A percentile compares a stretch with the other conserved stretches of the same genome.
These are phyloP conservation scores for Leptosomus discolor DNA, from an alignment of 2,113 vertebrate species.

Conservation along the genomic window DNA sequence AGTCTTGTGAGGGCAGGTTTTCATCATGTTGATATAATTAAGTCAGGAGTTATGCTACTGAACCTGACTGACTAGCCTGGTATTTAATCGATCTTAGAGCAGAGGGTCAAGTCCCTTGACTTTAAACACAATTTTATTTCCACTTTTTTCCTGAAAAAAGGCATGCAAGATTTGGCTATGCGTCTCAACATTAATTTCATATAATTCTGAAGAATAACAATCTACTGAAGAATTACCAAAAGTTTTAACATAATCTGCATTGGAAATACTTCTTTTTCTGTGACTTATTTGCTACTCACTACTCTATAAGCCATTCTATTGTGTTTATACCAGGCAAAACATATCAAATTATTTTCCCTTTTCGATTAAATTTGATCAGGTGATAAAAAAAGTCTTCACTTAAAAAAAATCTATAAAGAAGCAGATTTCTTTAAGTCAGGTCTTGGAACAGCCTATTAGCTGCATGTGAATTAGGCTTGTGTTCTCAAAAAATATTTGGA, in stretches of 20 bases:
- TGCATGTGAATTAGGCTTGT: background rate
- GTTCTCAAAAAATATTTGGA: background rate
- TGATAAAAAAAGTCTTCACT: background rate
- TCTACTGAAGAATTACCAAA: background rate
- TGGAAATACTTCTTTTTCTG: background rate
- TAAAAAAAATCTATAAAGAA: background rate
- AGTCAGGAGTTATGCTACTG: background rate
- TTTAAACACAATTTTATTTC: background rate
- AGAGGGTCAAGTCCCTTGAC: background rate
- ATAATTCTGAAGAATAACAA: background rate
- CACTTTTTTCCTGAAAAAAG: background rate
- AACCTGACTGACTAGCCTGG: background rate
- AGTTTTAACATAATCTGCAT: background rate
- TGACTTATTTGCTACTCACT: background rate
- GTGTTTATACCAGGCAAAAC: background rate
- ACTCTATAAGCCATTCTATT: accelerated
- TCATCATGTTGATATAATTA: background rate
- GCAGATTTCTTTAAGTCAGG: background rate
- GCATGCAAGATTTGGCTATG: background rate
- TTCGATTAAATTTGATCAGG: background rate
- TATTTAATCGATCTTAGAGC: background rate
- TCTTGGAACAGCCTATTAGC: background rate
- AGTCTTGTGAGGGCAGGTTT: background rate
- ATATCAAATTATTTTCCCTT: background rate
- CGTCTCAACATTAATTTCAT: background rate